A percentile compares a stretch with the other conserved stretches of the same genome.
Evolutionary conservation across 2,113 vertebrate genomes (phyloP).

Genomic region (Tachuris rubrigastra): DNA sequence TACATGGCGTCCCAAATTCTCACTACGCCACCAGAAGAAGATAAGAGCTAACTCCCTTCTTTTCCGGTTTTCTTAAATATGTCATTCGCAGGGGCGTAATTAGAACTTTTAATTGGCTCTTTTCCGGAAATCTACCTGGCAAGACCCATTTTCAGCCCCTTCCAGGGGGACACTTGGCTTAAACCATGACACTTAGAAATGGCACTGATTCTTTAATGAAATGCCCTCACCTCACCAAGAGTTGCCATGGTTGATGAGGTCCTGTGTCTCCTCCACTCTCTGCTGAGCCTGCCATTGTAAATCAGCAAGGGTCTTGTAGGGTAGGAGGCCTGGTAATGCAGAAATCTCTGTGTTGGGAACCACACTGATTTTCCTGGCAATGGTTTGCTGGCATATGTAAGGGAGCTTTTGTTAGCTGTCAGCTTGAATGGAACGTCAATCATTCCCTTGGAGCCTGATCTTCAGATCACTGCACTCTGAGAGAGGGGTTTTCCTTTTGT

Average conservation of each 20-base stretch:
- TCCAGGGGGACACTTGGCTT: no score
- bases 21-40: no score
- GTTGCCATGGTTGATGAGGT: neutral
- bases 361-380: neutral
- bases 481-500: neutral
- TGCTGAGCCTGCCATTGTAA: neutral
- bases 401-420: slow-evolving; percentile 21
- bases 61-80: no score
- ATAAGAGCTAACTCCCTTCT: no score
- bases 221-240: neutral
- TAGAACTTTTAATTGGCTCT: no score
- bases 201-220: neutral
- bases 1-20: no score
- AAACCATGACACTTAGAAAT: neutral
- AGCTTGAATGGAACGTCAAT: neutral
- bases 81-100: no score
- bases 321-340: neutral
- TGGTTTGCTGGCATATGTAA: neutral
- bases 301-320: neutral
- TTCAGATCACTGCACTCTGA: neutral
- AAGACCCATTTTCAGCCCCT: no score
- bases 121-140: no score
- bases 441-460: neutral
- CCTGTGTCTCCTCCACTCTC: neutral
- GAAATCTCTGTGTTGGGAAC: neutral